Evolutionary conservation across 2,113 vertebrate species (phyloP).

Genomic region (Otis tarda): DNA sequence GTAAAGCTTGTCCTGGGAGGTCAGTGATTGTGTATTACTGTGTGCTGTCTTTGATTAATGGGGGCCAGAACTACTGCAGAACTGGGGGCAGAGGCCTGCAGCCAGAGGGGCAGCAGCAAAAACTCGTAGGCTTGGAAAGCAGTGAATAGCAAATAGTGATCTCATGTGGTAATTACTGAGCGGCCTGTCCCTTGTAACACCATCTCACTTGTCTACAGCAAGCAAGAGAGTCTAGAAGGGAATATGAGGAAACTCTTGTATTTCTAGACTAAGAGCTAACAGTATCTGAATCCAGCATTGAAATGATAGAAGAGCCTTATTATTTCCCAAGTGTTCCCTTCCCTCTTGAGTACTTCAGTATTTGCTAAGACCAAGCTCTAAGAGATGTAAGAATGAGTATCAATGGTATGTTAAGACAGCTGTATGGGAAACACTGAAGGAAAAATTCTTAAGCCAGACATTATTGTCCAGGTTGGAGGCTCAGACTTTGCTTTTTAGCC

Average conservation of each 20-base stretch:
- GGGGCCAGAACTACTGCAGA: neutral
- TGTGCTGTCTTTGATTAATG: neutral
- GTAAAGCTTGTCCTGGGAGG: neutral
- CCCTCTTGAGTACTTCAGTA: fast-evolving
- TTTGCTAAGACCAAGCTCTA: neutral
- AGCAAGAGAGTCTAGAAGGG: neutral
- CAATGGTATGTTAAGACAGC: neutral
- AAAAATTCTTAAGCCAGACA: neutral
- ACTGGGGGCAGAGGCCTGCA: neutral
- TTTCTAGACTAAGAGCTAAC: neutral
- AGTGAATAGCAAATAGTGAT: neutral
- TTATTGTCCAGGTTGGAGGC: neutral
- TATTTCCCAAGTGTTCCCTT: neutral
- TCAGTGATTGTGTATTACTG: neutral
- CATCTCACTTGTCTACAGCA: neutral
- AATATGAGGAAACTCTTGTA: neutral
- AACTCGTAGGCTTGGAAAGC: neutral
- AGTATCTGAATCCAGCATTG: neutral
- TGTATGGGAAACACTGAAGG: neutral
- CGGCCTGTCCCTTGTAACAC: neutral
- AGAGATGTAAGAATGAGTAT: neutral
- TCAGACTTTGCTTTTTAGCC: neutral
- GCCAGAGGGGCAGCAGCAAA: neutral
- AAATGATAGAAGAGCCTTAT: neutral
- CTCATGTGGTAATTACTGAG: neutral